Evolutionary conservation across 1,140 invertebrate species (phyloP).

Genomic region (Pachypeltis micranthus): DNA sequence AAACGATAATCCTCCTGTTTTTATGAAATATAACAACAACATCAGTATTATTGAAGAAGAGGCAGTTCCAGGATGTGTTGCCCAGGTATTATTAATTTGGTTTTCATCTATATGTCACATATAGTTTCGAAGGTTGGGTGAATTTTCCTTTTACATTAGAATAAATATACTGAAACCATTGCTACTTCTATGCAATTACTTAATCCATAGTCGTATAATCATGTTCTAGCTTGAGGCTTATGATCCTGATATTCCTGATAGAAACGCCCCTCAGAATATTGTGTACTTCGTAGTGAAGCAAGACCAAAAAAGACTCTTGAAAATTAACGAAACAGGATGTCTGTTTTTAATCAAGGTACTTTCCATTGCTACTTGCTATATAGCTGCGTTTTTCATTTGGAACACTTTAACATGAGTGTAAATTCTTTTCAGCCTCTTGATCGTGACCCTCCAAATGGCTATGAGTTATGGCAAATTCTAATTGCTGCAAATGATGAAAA

Average conservation of each 20-base stretch:
- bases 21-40: constrained; percentile 49
- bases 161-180: too few relatives aligned
- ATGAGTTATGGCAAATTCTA: constrained; percentile 67
- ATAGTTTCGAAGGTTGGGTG: neutral
- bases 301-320: constrained; percentile 52
- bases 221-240: constrained; percentile 53
- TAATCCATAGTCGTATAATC: too few relatives aligned
- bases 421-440: constrained; percentile 50
- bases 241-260: constrained; percentile 71
- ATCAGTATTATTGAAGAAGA: constrained; percentile 58
- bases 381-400: neutral
- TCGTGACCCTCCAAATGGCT: constrained; percentile 72
- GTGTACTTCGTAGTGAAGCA: constrained; percentile 54
- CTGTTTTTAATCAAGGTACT: constrained; percentile 52
- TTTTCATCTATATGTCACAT: constrained; percentile 13
- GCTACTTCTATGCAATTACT: too few relatives aligned
- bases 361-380: neutral
- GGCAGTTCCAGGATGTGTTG: constrained; percentile 48
- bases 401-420: constrained; percentile 9
- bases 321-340: constrained; percentile 60
- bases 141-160: too few relatives aligned
- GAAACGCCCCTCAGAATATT: constrained; percentile 59
- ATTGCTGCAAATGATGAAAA: constrained; percentile 73
- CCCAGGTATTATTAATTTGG: constrained; percentile 40
- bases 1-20: constrained; percentile 71